phyloP scores from a whole-genome alignment of 2,113 vertebrate genomes.

The Crotalus tigris region DNA sequence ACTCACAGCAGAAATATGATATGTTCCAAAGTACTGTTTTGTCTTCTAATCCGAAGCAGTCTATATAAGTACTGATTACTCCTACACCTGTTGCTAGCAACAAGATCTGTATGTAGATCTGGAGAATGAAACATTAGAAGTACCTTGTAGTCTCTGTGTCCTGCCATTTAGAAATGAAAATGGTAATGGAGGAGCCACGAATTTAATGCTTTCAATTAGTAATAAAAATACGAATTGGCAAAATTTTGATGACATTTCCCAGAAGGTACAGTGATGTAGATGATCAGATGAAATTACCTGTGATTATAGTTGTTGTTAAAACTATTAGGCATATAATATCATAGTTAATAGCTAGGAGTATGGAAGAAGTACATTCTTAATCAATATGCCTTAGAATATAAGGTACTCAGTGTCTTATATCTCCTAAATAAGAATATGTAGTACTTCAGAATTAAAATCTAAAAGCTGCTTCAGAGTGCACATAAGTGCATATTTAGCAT shows the following conservation, averaged over 20 bases:
- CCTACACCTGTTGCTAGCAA: background rate
- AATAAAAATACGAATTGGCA: background rate
- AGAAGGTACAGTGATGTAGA: background rate
- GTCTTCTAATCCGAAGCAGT: background rate
- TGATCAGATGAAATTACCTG: background rate
- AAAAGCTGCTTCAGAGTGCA: background rate
- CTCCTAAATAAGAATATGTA: background rate
- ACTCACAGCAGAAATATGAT: background rate
- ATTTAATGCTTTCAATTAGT: background rate
- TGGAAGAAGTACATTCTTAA: background rate
- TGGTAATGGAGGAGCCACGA: too few species aligned
- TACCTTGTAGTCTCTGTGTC: background rate
- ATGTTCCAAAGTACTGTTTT: background rate
- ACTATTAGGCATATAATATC: background rate
- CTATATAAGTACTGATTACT: background rate
- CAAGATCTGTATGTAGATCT: background rate
- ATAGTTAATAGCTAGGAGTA: background rate
- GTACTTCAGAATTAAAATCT: background rate
- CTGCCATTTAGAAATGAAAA: background rate
- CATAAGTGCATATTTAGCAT: background rate
- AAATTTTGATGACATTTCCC: background rate
- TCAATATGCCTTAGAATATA: background rate
- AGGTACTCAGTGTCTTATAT: background rate
- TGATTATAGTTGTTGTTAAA: background rate
- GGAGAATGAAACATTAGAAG: background rate